A percentile compares a stretch with the other conserved stretches of the same genome.
phyloP scores from a whole-genome alignment of 2,113 vertebrate genomes.

The Platysteira castanea region DNA sequence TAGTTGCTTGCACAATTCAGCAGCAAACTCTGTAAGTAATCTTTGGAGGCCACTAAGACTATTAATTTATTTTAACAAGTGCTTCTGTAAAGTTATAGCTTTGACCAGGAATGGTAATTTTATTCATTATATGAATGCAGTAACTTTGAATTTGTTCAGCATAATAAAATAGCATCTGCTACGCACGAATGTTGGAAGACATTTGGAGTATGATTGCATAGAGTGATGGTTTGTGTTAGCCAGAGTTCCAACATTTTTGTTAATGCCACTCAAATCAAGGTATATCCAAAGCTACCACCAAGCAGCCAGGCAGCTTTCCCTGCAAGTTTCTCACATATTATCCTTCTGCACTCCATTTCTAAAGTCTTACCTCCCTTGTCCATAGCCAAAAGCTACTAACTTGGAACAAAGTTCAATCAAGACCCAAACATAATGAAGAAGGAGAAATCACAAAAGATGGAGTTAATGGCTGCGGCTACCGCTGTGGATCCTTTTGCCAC shows the following conservation, averaged over 20 bases:
- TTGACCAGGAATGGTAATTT: neutral
- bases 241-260: neutral
- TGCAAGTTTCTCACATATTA: constrained; percentile 18
- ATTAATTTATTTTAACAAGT: neutral
- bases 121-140: neutral
- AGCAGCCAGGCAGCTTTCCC: neutral
- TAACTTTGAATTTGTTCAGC: neutral
- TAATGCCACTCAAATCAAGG: neutral
- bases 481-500: constrained; percentile 54
- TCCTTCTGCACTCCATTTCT: neutral
- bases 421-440: constrained; percentile 64
- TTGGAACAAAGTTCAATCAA: constrained; percentile 68
- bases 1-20: neutral
- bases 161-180: neutral
- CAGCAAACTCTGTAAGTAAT: neutral
- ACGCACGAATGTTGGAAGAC: neutral
- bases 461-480: constrained; percentile 61
- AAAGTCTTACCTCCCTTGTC: constrained; percentile 32
- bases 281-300: neutral
- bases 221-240: neutral
- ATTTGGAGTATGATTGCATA: neutral
- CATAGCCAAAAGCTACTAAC: constrained; percentile 65
- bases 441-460: constrained; percentile 60
- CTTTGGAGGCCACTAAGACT: neutral
- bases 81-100: neutral